Evolutionary conservation across 2,888 invertebrate genomes (phyloP), one percentile per base, ranked within the genome.

Genomic region (Galerucella pusilla): DNA sequence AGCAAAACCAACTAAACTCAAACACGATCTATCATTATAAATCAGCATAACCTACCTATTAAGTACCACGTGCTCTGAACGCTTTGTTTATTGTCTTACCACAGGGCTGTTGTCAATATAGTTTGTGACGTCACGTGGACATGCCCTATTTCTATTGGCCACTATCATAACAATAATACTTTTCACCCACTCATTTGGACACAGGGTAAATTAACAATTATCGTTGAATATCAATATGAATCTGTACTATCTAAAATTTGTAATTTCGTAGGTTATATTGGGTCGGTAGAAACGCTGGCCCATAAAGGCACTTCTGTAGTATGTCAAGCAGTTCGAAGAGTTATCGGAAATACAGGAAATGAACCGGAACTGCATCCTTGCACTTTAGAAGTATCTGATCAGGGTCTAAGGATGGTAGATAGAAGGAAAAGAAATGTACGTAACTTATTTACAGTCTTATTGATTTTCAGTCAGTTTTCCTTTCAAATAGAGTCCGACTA

Each of bases 241-340:
- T 35, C 35, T 35, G 6, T 35, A 35, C 35, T 35, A 52, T 52
- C n/a, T 52, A n/a, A 10, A 57, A 57, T 57, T 57, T 16, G 20
- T 57, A 57, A 57, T 57, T 65, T 20, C 20, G 12, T 42, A 82
- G 83, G 97, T 84, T 98, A 98, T 88, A 91, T 99, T 86, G 99
- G 98, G 0, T 98, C 98, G 0, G 96, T 99, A 68, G 98, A 99
- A 88, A 98, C 98, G 0, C 89, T 95, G 80, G 95, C 96, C 81
- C 98, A 98, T 88, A 98, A 98, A 89, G 98, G 99, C n/a, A 98
- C 97, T 35, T 94, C 96, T 9, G 97, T 98, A 0, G 94, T 97
- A 14, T 96, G 96, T 86, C 96, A 96, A 89, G 97, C 96, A 0
- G 96, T 97, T 5, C 92, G 94, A 82, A 94, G 96, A 85, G 96